Percentiles rank a stretch among this genome's conserved stretches.
These are phyloP conservation scores for Ctenomys sociabilis DNA, from an alignment of 2,113 vertebrate species.

Conservation along the genomic window DNA sequence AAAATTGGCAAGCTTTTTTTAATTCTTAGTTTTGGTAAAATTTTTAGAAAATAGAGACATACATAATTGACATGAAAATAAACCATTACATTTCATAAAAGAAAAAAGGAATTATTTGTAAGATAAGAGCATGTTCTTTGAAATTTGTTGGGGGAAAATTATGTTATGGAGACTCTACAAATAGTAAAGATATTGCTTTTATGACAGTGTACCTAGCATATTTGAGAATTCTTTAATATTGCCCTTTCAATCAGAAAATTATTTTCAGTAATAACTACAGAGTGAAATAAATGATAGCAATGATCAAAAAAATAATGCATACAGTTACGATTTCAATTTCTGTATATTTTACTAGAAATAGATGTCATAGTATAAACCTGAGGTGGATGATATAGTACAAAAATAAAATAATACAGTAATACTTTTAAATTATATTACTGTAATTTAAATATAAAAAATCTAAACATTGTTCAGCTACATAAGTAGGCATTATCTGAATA, in stretches of 20 bases:
- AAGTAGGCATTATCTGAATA: background rate
- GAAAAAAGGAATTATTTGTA: background rate
- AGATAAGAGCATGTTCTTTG: background rate
- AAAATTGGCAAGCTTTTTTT: too few species aligned
- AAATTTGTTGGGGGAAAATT: background rate
- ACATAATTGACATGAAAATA: too few species aligned
- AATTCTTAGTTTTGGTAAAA: too few species aligned
- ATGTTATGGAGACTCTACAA: background rate
- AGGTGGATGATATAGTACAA: background rate
- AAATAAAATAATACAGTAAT: background rate
- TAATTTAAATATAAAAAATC: background rate
- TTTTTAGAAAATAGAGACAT: too few species aligned
- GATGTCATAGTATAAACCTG: background rate
- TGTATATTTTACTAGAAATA: background rate
- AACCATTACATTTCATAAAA: too few species aligned
- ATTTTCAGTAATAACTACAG: constrained; percentile 18
- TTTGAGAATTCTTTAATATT: background rate
- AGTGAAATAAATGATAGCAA: background rate
- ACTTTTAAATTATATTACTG: background rate
- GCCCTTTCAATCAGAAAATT: background rate
- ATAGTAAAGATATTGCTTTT: background rate
- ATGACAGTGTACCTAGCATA: background rate
- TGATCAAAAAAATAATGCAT: background rate
- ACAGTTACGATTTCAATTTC: background rate
- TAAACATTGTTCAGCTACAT: background rate